These are phyloP conservation scores for Darevskia nairensis DNA, from an alignment of 2,797 vertebrate species.

Conservation along the genomic window DNA sequence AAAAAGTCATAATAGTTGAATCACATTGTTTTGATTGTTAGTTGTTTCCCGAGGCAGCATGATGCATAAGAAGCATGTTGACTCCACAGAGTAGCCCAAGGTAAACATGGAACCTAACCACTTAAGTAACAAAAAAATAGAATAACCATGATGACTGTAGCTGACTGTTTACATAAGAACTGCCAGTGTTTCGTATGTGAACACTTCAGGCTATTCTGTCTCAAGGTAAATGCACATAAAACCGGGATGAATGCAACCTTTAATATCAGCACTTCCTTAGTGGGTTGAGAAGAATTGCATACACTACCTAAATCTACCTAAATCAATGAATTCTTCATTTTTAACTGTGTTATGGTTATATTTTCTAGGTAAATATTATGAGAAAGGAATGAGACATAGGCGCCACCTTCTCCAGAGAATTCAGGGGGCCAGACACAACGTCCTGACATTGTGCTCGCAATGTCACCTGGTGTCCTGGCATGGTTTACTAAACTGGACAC, in stretches of 20 bases:
- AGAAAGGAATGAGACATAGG: not conserved
- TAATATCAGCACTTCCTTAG: not conserved
- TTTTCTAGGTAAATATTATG: not conserved
- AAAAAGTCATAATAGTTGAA: not conserved
- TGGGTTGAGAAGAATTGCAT: not conserved
- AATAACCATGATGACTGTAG: not conserved
- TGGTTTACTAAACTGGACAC: too few species aligned
- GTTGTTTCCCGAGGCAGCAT: not conserved
- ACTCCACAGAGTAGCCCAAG: not conserved
- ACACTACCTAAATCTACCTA: not conserved
- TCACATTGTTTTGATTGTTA: not conserved
- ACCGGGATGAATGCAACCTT: not conserved
- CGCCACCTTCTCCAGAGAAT: too few species aligned
- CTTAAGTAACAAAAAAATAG: slow-evolving; percentile 1
- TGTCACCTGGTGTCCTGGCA: too few species aligned
- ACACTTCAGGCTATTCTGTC: not conserved
- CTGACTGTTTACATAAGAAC: slow-evolving; percentile 9
- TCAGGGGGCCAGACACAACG: too few species aligned
- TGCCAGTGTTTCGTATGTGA: not conserved
- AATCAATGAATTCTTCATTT: not conserved
- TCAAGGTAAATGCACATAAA: not conserved
- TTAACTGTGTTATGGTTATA: not conserved
- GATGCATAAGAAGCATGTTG: not conserved
- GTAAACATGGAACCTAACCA: not conserved
- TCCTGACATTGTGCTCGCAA: too few species aligned